Base-by-base conservation (phyloP, 2,888 invertebrate genomes). In the Drosophila testacea region DNA sequence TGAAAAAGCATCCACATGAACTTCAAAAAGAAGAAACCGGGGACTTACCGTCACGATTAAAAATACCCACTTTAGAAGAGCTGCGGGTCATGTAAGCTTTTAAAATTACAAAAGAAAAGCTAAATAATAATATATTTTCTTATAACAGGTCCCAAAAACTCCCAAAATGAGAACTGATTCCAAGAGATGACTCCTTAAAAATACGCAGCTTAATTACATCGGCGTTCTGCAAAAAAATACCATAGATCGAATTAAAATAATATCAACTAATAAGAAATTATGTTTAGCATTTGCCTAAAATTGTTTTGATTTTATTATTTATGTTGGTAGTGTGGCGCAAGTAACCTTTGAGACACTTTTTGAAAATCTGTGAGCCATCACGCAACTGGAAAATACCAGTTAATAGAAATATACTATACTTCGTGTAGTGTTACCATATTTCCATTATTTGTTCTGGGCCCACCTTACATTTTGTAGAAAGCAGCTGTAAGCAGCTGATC, bases 41-140 rank as follows among this genome's bases (percentile, higher is more conserved):
- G 0, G 86, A 87, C 0, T 77, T 83, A 2, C 67, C 55, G 6
- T 75, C 86, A 4, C 81, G 85, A 0, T 72, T 90, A 1, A 89
- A 78, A 50, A 90, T 93, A 27, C 92, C 92, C 0, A 92, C 91
- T 39, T 57, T 92, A 11, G 90, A 92, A 1, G 92, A 92, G 51
- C 70, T 92, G 22, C 90, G 91, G 4, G 83, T 90, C 2, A 90
- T 89, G 92, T 92, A 80, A 81, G 90, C 63, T 1, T 4, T 7
- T 0, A 10, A 2, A 4, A 7, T 6, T 28, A 0, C 0, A 11
- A 2, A 7, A 7, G 27, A 38, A 10, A 4, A 1, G 2, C 13
- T 9, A 5, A 16, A 39, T n/a, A 62, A 56, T n/a, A 10, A 41
- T 36, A 0, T 0, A 1, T 22, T n/a, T 51, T 51, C 0, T 11